A percentile compares a stretch with the other conserved stretches of the same genome.
These are phyloP conservation scores for Chymomyza procnemis DNA, from an alignment of 2,888 invertebrate genomes.

Conservation along the genomic window DNA sequence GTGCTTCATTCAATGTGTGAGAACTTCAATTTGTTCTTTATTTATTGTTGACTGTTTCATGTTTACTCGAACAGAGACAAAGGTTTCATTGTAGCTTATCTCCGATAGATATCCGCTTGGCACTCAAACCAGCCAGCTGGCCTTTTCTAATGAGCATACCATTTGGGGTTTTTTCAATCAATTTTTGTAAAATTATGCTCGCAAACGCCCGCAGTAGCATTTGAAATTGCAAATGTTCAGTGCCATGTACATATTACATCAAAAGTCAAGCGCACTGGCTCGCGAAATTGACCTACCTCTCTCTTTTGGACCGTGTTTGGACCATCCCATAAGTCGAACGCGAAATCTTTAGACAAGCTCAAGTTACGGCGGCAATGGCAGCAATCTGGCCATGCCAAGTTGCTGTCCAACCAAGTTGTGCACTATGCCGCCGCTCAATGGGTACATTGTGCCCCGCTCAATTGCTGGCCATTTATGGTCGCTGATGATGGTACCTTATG, in stretches of 20 bases:
- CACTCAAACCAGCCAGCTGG: not conserved
- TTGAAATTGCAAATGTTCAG: not conserved
- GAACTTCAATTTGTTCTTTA: constrained; percentile 59
- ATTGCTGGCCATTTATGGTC: constrained; percentile 5
- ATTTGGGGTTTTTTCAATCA: not conserved
- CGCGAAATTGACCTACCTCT: not conserved
- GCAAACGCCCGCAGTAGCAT: not conserved
- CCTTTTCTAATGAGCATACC: not conserved
- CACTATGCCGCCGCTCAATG: constrained; percentile 23
- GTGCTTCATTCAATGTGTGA: constrained; percentile 51
- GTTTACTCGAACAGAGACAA: constrained; percentile 32
- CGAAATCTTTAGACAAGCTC: not conserved
- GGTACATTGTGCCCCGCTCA: not conserved
- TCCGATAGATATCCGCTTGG: not conserved
- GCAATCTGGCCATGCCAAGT: not conserved
- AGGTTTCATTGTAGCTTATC: not conserved
- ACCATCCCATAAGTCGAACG: not conserved
- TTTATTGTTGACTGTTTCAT: constrained; percentile 47
- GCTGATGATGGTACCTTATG: constrained; percentile 24
- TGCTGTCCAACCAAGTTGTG: constrained; percentile 8
- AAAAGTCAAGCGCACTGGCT: not conserved
- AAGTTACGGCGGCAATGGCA: constrained; percentile 7
- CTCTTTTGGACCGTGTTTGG: not conserved
- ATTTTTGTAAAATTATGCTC: not conserved
- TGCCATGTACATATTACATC: not conserved